phyloP scores from a whole-genome alignment of 2,113 vertebrate genomes.

The Mus spicilegus region DNA sequence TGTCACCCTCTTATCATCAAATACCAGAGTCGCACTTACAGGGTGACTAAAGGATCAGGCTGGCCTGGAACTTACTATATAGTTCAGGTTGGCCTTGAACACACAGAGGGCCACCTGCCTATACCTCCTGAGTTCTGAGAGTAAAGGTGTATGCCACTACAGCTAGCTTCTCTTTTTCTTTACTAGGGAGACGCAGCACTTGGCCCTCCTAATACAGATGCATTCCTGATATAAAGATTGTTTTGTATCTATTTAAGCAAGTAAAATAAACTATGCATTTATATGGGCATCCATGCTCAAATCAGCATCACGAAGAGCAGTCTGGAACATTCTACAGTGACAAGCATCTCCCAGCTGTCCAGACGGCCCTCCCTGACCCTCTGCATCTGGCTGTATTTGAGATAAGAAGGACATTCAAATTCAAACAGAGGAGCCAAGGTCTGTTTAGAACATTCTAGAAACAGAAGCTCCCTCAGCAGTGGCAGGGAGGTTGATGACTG shows the following conservation, averaged over 20 bases:
- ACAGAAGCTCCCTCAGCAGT: slow-evolving; percentile 69
- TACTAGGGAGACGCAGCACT: too few relatives aligned
- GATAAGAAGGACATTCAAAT: slow-evolving; percentile 29
- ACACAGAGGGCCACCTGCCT: neutral
- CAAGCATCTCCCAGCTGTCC: neutral
- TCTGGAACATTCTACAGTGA: neutral
- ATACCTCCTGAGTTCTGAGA: neutral
- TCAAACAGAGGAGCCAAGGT: slow-evolving; percentile 54
- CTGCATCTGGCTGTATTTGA: neutral
- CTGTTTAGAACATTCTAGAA: slow-evolving; percentile 67
- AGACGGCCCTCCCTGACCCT: neutral
- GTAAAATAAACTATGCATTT: neutral
- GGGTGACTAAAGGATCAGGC: neutral
- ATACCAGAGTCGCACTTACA: neutral
- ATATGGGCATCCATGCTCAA: neutral
- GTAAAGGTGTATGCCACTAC: neutral
- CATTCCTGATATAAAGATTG: neutral
- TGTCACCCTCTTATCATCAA: too few relatives aligned
- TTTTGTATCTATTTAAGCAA: neutral
- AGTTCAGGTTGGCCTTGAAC: neutral
- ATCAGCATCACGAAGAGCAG: too few relatives aligned
- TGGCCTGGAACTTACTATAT: neutral
- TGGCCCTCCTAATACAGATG: fast-evolving
- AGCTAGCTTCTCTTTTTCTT: neutral
- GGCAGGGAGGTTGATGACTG: slow-evolving; percentile 62